phyloP scores from a whole-genome alignment of 2,888 invertebrate genomes.

The Mythimna ferrago region DNA sequence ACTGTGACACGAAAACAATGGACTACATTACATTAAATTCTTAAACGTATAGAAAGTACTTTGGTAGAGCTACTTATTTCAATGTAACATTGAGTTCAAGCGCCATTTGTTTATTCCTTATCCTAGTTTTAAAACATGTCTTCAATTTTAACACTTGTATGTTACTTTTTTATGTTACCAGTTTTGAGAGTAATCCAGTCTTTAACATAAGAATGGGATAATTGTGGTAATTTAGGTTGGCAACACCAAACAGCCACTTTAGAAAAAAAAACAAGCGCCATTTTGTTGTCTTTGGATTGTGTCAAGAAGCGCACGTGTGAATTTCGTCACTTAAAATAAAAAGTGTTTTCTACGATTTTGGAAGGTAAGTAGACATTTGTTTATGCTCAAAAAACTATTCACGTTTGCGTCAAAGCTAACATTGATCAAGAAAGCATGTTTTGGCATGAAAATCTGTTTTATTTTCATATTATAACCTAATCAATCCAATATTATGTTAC shows the following conservation, averaged over 20 bases:
- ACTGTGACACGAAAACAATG: neutral
- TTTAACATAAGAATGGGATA: neutral
- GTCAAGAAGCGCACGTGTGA: neutral
- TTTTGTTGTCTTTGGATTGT: slow-evolving; percentile 2
- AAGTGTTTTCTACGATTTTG: neutral
- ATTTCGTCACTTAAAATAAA: neutral
- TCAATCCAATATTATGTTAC: slow-evolving; percentile 6
- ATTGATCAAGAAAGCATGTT: neutral
- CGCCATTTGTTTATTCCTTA: neutral
- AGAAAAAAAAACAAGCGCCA: neutral
- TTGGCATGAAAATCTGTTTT: slow-evolving; percentile 2
- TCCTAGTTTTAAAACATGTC: slow-evolving; percentile 1
- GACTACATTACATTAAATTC: neutral
- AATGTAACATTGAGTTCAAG: slow-evolving; percentile 1
- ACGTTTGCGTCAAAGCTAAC: neutral
- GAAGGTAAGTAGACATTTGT: neutral
- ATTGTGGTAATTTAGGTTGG: slow-evolving; percentile 2
- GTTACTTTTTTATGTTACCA: neutral
- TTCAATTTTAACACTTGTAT: neutral
- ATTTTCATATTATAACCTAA: slow-evolving; percentile 7
- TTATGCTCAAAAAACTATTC: neutral
- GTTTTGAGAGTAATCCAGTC: neutral
- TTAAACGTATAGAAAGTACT: slow-evolving; percentile 2
- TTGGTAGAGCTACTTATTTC: neutral
- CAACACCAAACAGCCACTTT: neutral